Percentiles rank a stretch among this genome's conserved stretches.
These are phyloP conservation scores for Neosilurus hyrtlii DNA, from an alignment of 2,797 vertebrate genomes.

Conservation along the genomic window DNA sequence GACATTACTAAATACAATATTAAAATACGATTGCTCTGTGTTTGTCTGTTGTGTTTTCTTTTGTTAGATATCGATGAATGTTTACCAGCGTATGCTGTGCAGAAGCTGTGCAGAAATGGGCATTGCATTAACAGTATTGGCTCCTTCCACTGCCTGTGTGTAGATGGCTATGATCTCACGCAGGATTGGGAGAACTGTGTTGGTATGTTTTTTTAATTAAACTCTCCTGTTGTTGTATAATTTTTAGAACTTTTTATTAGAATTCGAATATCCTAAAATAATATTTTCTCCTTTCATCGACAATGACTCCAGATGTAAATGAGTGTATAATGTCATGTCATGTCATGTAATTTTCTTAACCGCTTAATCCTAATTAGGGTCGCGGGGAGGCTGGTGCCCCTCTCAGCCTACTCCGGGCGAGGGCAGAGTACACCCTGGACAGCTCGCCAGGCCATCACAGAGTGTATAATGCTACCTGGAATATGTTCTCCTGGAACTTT, in stretches of 20 bases:
- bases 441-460: no score
- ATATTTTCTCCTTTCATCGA: conserved; percentile 32
- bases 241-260: background rate
- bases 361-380: no score
- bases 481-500: conserved; percentile 80
- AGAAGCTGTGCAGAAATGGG: conserved; percentile 78
- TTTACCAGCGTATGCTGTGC: conserved; percentile 69
- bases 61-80: conserved; percentile 78
- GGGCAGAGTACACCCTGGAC: no score
- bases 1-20: background rate
- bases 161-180: conserved; percentile 81
- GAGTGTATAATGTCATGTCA: conserved; percentile 77
- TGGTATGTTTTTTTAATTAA: conserved; percentile 63
- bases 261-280: background rate
- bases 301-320: conserved; percentile 72
- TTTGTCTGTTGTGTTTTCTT: conserved; percentile 9
- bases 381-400: no score
- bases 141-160: conserved; percentile 82
- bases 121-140: conserved; percentile 79
- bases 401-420: no score
- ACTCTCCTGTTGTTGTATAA: background rate
- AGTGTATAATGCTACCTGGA: conserved; percentile 75
- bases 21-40: background rate
- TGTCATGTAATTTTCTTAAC: no score
- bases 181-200: conserved; percentile 78